Percentiles rank a stretch among this genome's conserved stretches.
Conservation (phyloP, 2,797 vertebrate genomes). For the Cirrhinus molitorella region DNA sequence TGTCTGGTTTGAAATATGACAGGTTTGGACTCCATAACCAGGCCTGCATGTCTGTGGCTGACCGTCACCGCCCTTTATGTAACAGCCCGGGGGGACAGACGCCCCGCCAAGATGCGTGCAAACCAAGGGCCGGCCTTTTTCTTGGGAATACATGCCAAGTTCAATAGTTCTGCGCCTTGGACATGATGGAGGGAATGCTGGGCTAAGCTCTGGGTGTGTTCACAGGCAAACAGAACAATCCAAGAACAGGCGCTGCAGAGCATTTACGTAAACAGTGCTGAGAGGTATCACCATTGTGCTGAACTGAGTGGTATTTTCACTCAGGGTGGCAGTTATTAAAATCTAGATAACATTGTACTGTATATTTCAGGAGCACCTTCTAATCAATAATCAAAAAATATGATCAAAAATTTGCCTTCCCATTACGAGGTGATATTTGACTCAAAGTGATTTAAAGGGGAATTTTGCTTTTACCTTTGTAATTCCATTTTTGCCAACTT, state of each 20-base stretch:
- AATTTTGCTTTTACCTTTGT: too few relatives aligned
- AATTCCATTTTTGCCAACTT: too few relatives aligned
- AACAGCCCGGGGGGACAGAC: slow-evolving; percentile 45
- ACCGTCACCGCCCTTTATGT: slow-evolving; percentile 60
- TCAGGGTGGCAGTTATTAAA: slow-evolving; percentile 8
- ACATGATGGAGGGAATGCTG: slow-evolving; percentile 57
- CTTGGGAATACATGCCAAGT: slow-evolving; percentile 68
- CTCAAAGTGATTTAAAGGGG: too few relatives aligned
- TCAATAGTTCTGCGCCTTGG: slow-evolving; percentile 68
- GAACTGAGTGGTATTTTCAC: slow-evolving; percentile 17
- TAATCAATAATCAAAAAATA: too few relatives aligned
- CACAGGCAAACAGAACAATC: slow-evolving; percentile 61
- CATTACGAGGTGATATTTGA: too few relatives aligned
- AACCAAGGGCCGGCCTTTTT: slow-evolving; percentile 70
- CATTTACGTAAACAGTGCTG: slow-evolving; percentile 38
- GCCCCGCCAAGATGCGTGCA: slow-evolving; percentile 69
- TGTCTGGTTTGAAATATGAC: slow-evolving; percentile 44
- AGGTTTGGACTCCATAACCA: slow-evolving; percentile 34
- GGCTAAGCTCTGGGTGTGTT: slow-evolving; percentile 58
- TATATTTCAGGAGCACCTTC: too few relatives aligned
- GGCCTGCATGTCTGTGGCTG: slow-evolving; percentile 35
- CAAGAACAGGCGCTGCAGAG: slow-evolving; percentile 42
- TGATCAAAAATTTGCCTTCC: too few relatives aligned
- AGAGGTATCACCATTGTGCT: slow-evolving; percentile 37
- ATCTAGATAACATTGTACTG: neutral